A percentile compares a stretch with the other conserved stretches of the same genome.
phyloP scores from a whole-genome alignment of 2,797 vertebrate species.

The Gymnoscopelus microlampas region DNA sequence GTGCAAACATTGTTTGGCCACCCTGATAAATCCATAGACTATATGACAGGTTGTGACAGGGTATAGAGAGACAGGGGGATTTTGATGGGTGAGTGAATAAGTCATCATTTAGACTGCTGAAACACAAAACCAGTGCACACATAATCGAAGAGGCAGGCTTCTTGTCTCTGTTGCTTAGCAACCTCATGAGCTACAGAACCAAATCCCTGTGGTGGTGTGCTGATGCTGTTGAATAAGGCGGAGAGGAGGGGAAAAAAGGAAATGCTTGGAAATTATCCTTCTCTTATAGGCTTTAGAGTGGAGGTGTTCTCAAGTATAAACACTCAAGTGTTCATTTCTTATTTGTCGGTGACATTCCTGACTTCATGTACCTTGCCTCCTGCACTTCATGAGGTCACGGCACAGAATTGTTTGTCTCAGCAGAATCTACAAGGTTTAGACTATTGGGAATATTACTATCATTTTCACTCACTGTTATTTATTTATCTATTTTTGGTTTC shows the following conservation, averaged over 20 bases:
- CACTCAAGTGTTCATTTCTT: slow-evolving; percentile 48
- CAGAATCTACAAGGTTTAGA: background rate
- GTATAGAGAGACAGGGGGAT: slow-evolving; percentile 12
- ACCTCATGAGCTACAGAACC: slow-evolving; percentile 78
- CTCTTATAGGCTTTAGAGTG: slow-evolving; percentile 39
- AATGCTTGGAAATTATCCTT: slow-evolving; percentile 65
- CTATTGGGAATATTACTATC: background rate
- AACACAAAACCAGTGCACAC: slow-evolving; percentile 69
- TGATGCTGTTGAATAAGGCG: slow-evolving; percentile 76
- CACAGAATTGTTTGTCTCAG: no score
- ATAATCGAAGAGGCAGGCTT: slow-evolving; percentile 79
- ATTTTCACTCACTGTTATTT: background rate
- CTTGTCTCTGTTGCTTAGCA: slow-evolving; percentile 85
- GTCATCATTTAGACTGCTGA: slow-evolving; percentile 76
- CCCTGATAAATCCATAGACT: slow-evolving; percentile 8
- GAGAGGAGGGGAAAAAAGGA: slow-evolving; percentile 55
- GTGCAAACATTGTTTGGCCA: slow-evolving; percentile 26
- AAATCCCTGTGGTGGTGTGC: slow-evolving; percentile 77
- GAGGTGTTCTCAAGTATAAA: slow-evolving; percentile 19
- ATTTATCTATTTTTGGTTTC: no score
- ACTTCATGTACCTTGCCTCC: slow-evolving; percentile 33
- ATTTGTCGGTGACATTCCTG: slow-evolving; percentile 39
- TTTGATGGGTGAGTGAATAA: slow-evolving; percentile 49
- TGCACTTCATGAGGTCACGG: no score
- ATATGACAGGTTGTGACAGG: slow-evolving; percentile 38